Evolutionary conservation across 1,140 invertebrate genomes (phyloP), one percentile per base, ranked within the genome.

Genomic region (Drosophila kurseongensis): DNA sequence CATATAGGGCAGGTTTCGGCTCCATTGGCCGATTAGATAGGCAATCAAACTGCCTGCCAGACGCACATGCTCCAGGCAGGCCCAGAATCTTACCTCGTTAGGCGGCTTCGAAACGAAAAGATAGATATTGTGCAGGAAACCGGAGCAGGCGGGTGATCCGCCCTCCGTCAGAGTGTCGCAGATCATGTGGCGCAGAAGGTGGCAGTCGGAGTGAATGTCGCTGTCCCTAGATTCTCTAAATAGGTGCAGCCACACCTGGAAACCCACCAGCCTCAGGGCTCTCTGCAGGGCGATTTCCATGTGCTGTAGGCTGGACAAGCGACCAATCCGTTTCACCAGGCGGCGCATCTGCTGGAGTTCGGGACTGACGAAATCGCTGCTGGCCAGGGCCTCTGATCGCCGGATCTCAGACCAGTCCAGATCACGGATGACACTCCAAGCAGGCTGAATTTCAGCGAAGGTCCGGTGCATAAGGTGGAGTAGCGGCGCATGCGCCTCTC

Each of bases 121-220:
- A 41, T 63, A 83, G 14, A 80, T 55, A 12, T 67, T 68, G 45
- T 89, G 83, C 47, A 88, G 50, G 52, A 88, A 88, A 3, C 16
- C 40, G 8, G 55, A 41, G 8, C 62, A 66, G 27, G 54, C 29
- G 32, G 5, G 1, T 44, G 72, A 38, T 14, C 32, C 32, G 7
- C 58, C 72, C 6, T 69, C 60, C 12, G 9, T 35, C 0, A 88
- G 47, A 42, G 62, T 74, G 52, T 88, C 80, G 63, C 84, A 84
- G 54, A 88, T 78, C 65, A 88, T 77, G 45, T 89, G 61, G 14
- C 84, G 76, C 45, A 88, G 3, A 13, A 88, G 14, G 16, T 40
- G 62, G 44, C 84, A 88, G 10, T 83, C 76, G 6, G 23, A 29
- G 12, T 89, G 61, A 0, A 88, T 16, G 9, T 40, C 7, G 29